Conservation (phyloP, 2,888 invertebrate species). For the Schrankia costaestrigalis region DNA sequence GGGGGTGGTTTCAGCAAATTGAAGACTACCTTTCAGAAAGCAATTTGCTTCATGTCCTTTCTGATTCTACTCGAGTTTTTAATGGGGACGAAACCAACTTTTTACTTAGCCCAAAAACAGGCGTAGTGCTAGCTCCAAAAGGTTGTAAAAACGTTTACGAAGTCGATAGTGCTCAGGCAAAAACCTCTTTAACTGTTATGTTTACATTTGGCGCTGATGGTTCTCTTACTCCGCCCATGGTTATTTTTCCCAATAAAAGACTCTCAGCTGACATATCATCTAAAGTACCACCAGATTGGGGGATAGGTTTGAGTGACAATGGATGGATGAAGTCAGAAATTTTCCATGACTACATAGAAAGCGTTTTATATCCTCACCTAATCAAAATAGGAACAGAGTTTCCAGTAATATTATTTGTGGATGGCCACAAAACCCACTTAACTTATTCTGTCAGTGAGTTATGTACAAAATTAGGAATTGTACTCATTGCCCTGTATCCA, state of each 20-base stretch:
- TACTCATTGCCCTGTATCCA: slow-evolving; percentile 14
- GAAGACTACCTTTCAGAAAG: slow-evolving; percentile 9
- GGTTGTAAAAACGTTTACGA: slow-evolving; percentile 44
- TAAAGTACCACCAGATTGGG: slow-evolving; percentile 41
- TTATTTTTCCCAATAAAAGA: slow-evolving; percentile 45
- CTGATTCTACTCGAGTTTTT: slow-evolving; percentile 16
- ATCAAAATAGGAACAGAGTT: slow-evolving; percentile 1
- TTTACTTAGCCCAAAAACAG: slow-evolving; percentile 24
- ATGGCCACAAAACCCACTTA: slow-evolving; percentile 14
- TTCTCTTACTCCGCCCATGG: slow-evolving; percentile 41
- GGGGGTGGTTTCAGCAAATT: slow-evolving; percentile 29
- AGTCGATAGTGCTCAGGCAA: slow-evolving; percentile 40
- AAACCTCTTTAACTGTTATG: slow-evolving; percentile 48
- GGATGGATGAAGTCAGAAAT: slow-evolving; percentile 14
- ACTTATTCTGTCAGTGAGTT: slow-evolving; percentile 9
- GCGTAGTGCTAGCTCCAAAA: slow-evolving; percentile 13
- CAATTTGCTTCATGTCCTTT: slow-evolving; percentile 7
- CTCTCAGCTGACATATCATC: slow-evolving; percentile 34
- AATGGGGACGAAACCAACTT: slow-evolving; percentile 32
- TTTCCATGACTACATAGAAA: slow-evolving; percentile 12
- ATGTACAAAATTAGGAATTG: slow-evolving; percentile 11
- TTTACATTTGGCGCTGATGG: slow-evolving; percentile 47
- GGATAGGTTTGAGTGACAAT: slow-evolving; percentile 20
- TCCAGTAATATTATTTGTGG: slow-evolving; percentile 10
- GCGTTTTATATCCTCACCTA: slow-evolving; percentile 1